Evolutionary conservation across 2,797 vertebrate species (phyloP).

Genomic region (Pygocentrus nattereri): DNA sequence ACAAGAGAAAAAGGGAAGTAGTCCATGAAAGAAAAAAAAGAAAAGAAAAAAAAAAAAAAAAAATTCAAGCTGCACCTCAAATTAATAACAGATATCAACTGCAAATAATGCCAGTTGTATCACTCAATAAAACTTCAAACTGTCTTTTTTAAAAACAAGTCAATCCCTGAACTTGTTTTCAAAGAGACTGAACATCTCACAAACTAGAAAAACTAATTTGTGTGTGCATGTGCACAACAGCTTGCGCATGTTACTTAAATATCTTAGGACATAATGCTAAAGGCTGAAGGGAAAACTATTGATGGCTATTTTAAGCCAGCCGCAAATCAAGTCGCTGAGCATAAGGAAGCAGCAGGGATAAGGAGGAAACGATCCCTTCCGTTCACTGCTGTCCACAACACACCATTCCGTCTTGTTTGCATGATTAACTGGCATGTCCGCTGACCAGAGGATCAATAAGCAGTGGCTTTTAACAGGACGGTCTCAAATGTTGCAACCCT

Average conservation of each 20-base stretch:
- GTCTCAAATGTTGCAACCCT: slow-evolving; percentile 70
- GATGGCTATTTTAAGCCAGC: slow-evolving; percentile 19
- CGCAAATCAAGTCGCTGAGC: slow-evolving; percentile 38
- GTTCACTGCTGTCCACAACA: slow-evolving; percentile 54
- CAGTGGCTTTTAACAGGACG: slow-evolving; percentile 63
- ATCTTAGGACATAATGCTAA: background rate
- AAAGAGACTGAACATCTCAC: background rate
- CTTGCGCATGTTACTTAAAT: background rate
- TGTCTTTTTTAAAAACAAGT: background rate
- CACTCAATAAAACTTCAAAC: background rate
- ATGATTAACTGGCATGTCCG: slow-evolving; percentile 76
- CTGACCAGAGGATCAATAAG: slow-evolving; percentile 72
- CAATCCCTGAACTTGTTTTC: background rate
- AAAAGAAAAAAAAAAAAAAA: too few relatives aligned
- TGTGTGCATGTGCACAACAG: background rate
- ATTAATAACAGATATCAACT: background rate
- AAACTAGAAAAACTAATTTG: background rate
- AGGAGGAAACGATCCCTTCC: slow-evolving; percentile 68
- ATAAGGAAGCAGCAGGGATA: slow-evolving; percentile 54
- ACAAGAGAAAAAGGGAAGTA: background rate
- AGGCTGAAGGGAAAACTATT: background rate
- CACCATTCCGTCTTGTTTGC: slow-evolving; percentile 75
- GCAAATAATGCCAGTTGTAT: background rate
- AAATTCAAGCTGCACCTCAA: background rate
- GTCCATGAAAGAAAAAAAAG: background rate